These are phyloP conservation scores for Pelusios castaneus DNA, from an alignment of 2,113 vertebrate species.

Conservation along the genomic window DNA sequence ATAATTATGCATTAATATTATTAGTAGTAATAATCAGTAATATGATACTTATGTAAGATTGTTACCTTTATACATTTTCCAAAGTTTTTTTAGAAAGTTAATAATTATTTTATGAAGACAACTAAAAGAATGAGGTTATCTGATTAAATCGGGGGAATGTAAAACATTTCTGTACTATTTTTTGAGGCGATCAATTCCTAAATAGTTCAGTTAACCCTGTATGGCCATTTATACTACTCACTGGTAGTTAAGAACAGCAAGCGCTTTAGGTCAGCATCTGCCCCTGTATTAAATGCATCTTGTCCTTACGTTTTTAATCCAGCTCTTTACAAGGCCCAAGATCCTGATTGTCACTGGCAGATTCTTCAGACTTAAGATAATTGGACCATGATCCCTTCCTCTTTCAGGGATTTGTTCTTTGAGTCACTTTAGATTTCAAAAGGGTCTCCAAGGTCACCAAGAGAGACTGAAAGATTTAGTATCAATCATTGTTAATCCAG, in stretches of 20 bases:
- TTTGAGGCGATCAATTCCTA: constrained; percentile 6
- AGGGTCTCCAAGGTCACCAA: neutral
- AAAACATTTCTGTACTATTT: constrained; percentile 21
- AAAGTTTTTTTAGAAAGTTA: neutral
- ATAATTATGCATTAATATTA: neutral
- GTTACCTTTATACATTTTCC: constrained; percentile 21
- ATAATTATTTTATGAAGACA: constrained; percentile 42
- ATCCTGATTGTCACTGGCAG: neutral
- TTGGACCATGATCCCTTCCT: neutral
- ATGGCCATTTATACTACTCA: neutral
- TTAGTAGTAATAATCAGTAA: constrained; percentile 12
- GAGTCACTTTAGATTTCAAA: constrained; percentile 24
- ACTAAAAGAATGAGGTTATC: neutral
- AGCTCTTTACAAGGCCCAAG: neutral
- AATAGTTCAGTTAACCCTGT: neutral
- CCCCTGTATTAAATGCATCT: neutral
- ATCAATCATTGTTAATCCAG: neutral
- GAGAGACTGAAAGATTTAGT: constrained; percentile 11
- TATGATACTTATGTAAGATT: neutral
- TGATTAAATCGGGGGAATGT: neutral
- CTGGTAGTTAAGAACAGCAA: neutral
- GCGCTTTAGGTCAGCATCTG: neutral
- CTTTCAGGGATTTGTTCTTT: constrained; percentile 2
- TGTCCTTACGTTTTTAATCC: neutral
- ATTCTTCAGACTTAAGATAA: neutral